Conservation (phyloP, 1,140 invertebrate species). For the Dinoponera quadriceps region DNA sequence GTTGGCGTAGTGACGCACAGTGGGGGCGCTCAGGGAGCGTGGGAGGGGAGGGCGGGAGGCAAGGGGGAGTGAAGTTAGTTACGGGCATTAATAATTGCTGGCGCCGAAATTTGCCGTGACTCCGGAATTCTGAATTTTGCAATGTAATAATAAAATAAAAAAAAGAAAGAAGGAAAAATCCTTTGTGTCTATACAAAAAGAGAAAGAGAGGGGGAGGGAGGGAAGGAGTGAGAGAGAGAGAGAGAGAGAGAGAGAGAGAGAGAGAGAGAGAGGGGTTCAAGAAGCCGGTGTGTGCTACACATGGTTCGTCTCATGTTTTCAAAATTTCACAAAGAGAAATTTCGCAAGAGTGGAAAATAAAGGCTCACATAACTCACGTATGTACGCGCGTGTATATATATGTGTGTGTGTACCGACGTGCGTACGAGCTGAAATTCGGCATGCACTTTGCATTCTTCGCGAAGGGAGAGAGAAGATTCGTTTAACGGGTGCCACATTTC, state of each 20-base stretch:
- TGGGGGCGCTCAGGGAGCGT: neutral
- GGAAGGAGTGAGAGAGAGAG: too few species aligned
- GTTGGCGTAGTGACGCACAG: constrained; percentile 29
- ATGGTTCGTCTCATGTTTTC: too few species aligned
- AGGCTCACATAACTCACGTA: constrained; percentile 11
- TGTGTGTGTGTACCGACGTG: neutral
- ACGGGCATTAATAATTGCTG: constrained; percentile 46
- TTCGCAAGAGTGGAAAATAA: neutral
- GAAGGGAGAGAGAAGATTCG: neutral
- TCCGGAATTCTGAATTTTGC: neutral
- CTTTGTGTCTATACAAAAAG: neutral
- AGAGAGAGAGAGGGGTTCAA: too few species aligned
- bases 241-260: too few species aligned
- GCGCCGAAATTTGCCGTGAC: constrained; percentile 23
- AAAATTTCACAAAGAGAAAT: constrained; percentile 6
- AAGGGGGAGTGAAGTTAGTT: neutral
- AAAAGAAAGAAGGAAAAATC: neutral
- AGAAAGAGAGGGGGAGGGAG: too few species aligned
- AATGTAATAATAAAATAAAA: neutral
- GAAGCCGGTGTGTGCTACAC: too few species aligned
- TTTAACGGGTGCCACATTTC: constrained; percentile 1
- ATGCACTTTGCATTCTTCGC: constrained; percentile 2
- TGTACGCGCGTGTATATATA: too few species aligned
- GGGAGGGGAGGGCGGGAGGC: too few species aligned
- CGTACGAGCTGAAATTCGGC: constrained; percentile 6